A percentile compares a stretch with the other conserved stretches of the same genome.
These are phyloP conservation scores for Anneissia japonica DNA, from an alignment of 35 echinoderm and acorn worm genomes.

Conservation along the genomic window DNA sequence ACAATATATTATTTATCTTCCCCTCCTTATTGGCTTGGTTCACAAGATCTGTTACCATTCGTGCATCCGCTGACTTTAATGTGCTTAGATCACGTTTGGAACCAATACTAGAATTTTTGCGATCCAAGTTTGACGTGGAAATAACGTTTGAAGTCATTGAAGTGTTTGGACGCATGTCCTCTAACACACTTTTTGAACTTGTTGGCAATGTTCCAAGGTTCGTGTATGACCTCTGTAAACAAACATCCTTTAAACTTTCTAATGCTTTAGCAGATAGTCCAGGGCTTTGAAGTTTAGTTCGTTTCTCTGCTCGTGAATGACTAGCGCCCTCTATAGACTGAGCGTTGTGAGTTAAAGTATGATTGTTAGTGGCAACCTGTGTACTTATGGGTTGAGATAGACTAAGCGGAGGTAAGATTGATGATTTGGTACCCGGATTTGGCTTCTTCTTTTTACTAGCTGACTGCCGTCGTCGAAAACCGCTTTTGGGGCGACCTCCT, in stretches of 20 bases:
- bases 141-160: conserved; percentile 12
- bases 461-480: background rate
- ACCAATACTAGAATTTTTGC: background rate
- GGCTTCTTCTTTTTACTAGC: background rate
- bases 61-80: conserved; percentile 61
- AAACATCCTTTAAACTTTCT: conserved; percentile 49
- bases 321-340: background rate
- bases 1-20: conserved; percentile 88
- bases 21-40: conserved; percentile 91
- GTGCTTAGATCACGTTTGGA: conserved; percentile 19
- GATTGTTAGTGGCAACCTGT: background rate
- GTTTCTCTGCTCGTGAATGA: conserved; percentile 3
- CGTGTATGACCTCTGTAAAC: conserved; percentile 42
- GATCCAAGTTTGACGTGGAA: background rate
- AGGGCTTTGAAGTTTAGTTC: conserved; percentile 45
- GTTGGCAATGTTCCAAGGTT: conserved; percentile 38
- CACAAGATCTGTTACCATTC: conserved; percentile 80
- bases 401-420: background rate
- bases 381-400: background rate
- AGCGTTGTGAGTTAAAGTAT: background rate
- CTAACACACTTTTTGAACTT: conserved; percentile 22
- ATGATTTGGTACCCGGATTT: background rate
- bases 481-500: conserved; percentile 56
- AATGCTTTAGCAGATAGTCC: conserved; percentile 47
- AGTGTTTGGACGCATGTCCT: conserved; percentile 51